phyloP scores from a whole-genome alignment of 2,888 invertebrate genomes.

The Stenchaetothrips biformis region DNA sequence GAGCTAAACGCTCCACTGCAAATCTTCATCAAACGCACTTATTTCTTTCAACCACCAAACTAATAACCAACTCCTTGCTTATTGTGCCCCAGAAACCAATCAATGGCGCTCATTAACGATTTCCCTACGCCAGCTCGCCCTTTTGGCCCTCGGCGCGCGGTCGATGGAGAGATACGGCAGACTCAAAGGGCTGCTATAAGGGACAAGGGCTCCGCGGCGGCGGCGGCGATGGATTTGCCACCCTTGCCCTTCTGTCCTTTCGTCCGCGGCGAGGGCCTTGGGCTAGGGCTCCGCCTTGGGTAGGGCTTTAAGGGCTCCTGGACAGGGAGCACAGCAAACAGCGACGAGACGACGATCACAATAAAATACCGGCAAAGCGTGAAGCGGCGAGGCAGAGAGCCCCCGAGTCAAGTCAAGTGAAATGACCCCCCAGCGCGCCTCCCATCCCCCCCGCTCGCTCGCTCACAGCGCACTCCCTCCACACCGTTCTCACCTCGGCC shows the following conservation, averaged over 20 bases:
- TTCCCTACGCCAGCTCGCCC: too few species aligned
- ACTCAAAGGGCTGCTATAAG: not conserved
- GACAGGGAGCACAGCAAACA: not conserved
- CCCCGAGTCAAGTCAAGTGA: conserved; percentile 9
- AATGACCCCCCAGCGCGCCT: not conserved
- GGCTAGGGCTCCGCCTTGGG: not conserved
- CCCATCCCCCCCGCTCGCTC: not conserved
- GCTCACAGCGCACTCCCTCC: not conserved
- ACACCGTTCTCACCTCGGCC: too few species aligned
- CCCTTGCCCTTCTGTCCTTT: not conserved
- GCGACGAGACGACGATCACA: not conserved
- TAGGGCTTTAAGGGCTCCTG: not conserved
- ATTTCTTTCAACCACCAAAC: too few species aligned
- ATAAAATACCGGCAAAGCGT: conserved; percentile 7
- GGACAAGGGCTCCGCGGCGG: not conserved
- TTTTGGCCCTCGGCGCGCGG: not conserved
- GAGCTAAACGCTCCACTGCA: too few species aligned
- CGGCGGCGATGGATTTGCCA: not conserved
- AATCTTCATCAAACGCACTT: too few species aligned
- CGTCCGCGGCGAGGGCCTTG: not conserved
- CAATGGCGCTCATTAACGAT: too few species aligned
- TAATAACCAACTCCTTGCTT: too few species aligned
- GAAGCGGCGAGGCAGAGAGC: too few species aligned
- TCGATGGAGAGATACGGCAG: not conserved
- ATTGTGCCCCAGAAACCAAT: not conserved